Conservation (phyloP, 2,113 vertebrate species). For the Grus americana region DNA sequence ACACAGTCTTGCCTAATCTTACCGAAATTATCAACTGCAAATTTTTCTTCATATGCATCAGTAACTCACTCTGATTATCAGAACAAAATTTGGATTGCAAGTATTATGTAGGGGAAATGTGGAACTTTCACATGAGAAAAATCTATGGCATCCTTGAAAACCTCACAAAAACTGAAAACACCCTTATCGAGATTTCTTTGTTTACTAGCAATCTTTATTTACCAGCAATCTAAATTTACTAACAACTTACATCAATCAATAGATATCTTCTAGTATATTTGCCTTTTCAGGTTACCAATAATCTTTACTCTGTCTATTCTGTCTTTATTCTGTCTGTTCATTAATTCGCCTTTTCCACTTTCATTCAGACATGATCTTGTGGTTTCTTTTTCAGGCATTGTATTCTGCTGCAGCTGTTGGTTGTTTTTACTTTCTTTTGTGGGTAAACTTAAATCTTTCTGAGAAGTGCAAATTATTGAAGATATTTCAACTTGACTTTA, state of each 20-base stretch:
- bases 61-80: not conserved
- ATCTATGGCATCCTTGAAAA: not conserved
- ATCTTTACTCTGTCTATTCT: not conserved
- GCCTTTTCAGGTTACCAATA: not conserved
- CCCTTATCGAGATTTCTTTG: not conserved
- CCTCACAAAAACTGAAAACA: not conserved
- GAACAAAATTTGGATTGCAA: not conserved
- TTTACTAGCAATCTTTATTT: not conserved
- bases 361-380: not conserved
- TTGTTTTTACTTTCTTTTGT: not conserved
- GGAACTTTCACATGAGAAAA: not conserved
- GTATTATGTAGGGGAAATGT: not conserved
- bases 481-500: conserved; percentile 18
- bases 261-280: not conserved
- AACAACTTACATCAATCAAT: not conserved
- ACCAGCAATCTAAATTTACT: not conserved
- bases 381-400: not conserved
- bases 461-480: conserved; percentile 1
- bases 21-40: not conserved
- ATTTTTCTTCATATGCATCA: fast-evolving
- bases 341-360: not conserved
- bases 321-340: not conserved
- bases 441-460: conserved; percentile 1
- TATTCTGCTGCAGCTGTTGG: not conserved
- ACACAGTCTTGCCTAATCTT: not conserved